Base-by-base conservation (phyloP, 2,888 invertebrate species). In the Tromatobia lineatoria region DNA sequence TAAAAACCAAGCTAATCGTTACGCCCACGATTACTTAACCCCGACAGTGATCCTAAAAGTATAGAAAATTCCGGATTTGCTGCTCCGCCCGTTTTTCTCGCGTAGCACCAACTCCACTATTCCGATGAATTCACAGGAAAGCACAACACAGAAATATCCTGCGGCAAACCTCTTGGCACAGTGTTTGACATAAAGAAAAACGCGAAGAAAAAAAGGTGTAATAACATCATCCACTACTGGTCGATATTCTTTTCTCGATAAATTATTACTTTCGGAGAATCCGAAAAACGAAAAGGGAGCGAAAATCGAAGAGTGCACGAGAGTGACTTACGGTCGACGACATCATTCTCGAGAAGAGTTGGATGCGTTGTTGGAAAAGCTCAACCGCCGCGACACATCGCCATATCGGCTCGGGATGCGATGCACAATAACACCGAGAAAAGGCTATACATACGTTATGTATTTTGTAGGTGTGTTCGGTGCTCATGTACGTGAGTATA, bases 241-340 rank as follows among this genome's bases (percentile, higher is more conserved):
- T 38, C 38, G 38, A 38, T 38, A 38, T 38, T 38, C 38, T 2
- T 0, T 38, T 0, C 10, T 38, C 38, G 38, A 0, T 38, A 38
- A 7, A 15, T 15, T 15, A 45, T 1, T 15, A 15, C 15, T 15
- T 18, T 50, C 18, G 50, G 6, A 50, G 0, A 7, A 50, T 18
- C 1, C 0, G 64, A 64, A 29, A n/a, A n/a, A 13, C 7, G 15
- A 25, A 61, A 8, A 34, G 6, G 42, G 38, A 38, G 38, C 38
- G 64, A 13, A 4, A 7, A 3, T 38, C n/a, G 42, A 45, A 23
- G 66, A 45, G 45, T 45, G 45, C 1, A 45, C 45, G 45, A 34
- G 81, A 86, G 29, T 66, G 82, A 87, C 86, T 87, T 85, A 86
- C 87, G 83, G 85, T 85, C 85, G 83, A 83, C 87, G 80, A 86